Conservation (phyloP, 1,140 invertebrate species). For the Neodiprion pinetum region DNA sequence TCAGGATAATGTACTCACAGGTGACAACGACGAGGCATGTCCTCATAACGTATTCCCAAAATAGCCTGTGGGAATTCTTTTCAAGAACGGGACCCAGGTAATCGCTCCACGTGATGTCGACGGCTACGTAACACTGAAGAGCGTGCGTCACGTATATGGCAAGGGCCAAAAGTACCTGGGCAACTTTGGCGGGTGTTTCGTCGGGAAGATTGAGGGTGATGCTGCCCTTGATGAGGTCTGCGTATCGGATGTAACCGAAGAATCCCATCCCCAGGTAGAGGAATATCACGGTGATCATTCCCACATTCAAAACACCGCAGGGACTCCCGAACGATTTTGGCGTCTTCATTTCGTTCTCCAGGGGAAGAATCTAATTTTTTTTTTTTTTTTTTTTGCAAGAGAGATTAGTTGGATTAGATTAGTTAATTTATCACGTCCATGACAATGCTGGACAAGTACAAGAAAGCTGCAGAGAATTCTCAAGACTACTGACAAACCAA, state of each 20-base stretch:
- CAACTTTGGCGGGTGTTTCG: slow-evolving; percentile 70
- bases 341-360: slow-evolving; percentile 87
- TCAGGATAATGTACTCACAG: slow-evolving; percentile 69
- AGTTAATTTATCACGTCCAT: too few relatives aligned
- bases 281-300: slow-evolving; percentile 75
- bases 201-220: slow-evolving; percentile 74
- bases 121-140: slow-evolving; percentile 88
- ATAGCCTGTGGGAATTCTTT: slow-evolving; percentile 50
- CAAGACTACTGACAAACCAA: too few relatives aligned
- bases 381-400: too few relatives aligned
- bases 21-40: slow-evolving; percentile 74
- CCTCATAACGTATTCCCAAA: slow-evolving; percentile 75
- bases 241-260: slow-evolving; percentile 82
- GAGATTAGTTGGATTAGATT: too few relatives aligned
- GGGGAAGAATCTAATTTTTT: slow-evolving; percentile 73
- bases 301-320: slow-evolving; percentile 78
- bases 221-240: slow-evolving; percentile 67
- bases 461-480: too few relatives aligned
- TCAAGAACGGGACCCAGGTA: slow-evolving; percentile 59
- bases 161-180: slow-evolving; percentile 78
- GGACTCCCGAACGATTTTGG: slow-evolving; percentile 73
- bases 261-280: slow-evolving; percentile 80
- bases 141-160: slow-evolving; percentile 86
- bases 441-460: too few relatives aligned
- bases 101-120: slow-evolving; percentile 86